phyloP scores from a whole-genome alignment of 2,797 vertebrate genomes.

The Cuniculus paca region DNA sequence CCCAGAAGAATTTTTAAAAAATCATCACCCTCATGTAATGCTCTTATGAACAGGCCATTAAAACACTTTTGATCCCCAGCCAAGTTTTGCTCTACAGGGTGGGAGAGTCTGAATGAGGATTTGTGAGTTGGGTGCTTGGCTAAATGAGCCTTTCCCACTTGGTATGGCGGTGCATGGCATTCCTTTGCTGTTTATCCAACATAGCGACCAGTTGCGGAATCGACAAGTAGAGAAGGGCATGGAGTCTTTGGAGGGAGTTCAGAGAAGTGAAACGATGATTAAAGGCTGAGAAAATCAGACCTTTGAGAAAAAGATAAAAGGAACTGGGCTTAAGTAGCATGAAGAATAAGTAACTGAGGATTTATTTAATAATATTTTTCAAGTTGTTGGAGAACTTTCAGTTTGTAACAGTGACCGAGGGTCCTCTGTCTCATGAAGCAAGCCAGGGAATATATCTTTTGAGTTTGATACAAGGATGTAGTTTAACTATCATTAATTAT shows the following conservation, averaged over 20 bases:
- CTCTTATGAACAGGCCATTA: slow-evolving; percentile 72
- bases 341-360: slow-evolving; percentile 51
- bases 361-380: slow-evolving; percentile 51
- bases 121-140: slow-evolving; percentile 55
- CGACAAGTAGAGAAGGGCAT: background rate
- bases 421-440: background rate
- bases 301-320: slow-evolving; percentile 66
- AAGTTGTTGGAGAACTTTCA: background rate
- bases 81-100: slow-evolving; percentile 66
- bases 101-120: slow-evolving; percentile 59
- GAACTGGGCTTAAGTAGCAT: background rate
- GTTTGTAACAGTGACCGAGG: background rate
- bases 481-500: background rate
- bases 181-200: background rate
- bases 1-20: slow-evolving; percentile 59
- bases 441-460: background rate
- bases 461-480: background rate
- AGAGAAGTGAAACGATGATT: slow-evolving; percentile 62
- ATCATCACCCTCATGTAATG: slow-evolving; percentile 58
- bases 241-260: slow-evolving; percentile 56
- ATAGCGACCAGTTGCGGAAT: background rate
- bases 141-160: background rate
- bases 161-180: background rate
- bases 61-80: slow-evolving; percentile 71
- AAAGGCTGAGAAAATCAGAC: slow-evolving; percentile 61